phyloP scores from a whole-genome alignment of 2,113 vertebrate genomes.

The Phyllostomus hastatus region DNA sequence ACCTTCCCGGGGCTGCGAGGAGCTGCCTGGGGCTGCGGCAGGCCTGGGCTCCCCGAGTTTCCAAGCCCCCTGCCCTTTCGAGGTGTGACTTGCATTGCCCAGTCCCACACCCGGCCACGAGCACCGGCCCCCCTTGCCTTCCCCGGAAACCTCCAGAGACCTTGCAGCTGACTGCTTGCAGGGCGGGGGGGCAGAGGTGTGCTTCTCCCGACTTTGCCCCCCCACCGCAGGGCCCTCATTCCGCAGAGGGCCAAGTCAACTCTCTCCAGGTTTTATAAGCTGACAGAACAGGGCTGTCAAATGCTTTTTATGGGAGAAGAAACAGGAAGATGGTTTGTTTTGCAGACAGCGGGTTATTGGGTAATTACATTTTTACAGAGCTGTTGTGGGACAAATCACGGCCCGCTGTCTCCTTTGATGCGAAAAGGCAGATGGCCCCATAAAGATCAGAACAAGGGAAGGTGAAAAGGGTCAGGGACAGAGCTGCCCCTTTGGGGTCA shows the following conservation, averaged over 20 bases:
- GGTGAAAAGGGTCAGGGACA: slow-evolving; percentile 82
- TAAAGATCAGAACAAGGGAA: slow-evolving; percentile 86
- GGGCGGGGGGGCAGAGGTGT: neutral
- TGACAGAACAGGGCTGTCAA: slow-evolving; percentile 83
- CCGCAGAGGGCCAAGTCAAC: slow-evolving; percentile 62
- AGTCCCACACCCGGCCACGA: neutral
- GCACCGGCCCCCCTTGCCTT: neutral
- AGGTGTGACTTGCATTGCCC: neutral
- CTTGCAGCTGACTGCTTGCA: neutral
- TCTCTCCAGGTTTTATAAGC: slow-evolving; percentile 82
- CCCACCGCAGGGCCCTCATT: slow-evolving; percentile 65
- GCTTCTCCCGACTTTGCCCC: neutral
- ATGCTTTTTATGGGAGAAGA: slow-evolving; percentile 84
- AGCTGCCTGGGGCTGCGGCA: neutral
- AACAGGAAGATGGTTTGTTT: slow-evolving; percentile 86
- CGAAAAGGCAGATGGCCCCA: slow-evolving; percentile 80
- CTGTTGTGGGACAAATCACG: slow-evolving; percentile 84
- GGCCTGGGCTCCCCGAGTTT: neutral
- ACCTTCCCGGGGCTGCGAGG: neutral
- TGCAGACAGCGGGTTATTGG: slow-evolving; percentile 85
- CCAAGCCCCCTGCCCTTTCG: neutral
- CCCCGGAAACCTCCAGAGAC: neutral
- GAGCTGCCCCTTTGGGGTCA: slow-evolving; percentile 77
- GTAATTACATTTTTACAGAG: slow-evolving; percentile 87
- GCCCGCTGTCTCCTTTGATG: slow-evolving; percentile 84